Percentiles rank a stretch among this genome's conserved stretches.
phyloP scores from a whole-genome alignment of 2,797 vertebrate genomes.

The Myotis planiceps region DNA sequence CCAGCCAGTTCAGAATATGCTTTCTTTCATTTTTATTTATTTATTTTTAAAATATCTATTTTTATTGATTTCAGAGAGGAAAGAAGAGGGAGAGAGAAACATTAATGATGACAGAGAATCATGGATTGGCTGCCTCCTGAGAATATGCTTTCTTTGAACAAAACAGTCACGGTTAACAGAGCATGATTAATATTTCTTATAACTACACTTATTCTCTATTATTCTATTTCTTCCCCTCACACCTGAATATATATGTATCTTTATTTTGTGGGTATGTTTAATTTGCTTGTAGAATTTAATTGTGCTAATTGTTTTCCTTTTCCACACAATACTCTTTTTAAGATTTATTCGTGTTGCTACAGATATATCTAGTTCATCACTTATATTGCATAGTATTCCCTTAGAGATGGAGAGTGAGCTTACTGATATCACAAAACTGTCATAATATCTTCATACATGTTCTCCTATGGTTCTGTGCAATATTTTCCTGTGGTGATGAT shows the following conservation, averaged over 20 bases:
- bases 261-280: background rate
- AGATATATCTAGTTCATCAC: background rate
- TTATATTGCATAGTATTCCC: background rate
- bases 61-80: too few relatives aligned
- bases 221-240: too few relatives aligned
- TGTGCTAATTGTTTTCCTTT: background rate
- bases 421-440: background rate
- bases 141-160: too few relatives aligned
- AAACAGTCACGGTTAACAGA: too few relatives aligned
- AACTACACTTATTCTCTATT: too few relatives aligned
- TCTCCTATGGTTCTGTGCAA: background rate
- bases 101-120: too few relatives aligned
- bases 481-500: background rate
- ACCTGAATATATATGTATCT: background rate
- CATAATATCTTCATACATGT: background rate
- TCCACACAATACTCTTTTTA: background rate
- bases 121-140: too few relatives aligned
- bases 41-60: too few relatives aligned
- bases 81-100: too few relatives aligned
- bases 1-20: too few relatives aligned
- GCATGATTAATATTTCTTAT: too few relatives aligned
- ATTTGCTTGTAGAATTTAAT: background rate
- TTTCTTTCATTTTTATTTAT: too few relatives aligned
- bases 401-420: background rate
- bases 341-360: background rate